Evolutionary conservation across 2,113 vertebrate genomes (phyloP), one percentile per base, ranked within the genome.

Genomic region (Prinia subflava): DNA sequence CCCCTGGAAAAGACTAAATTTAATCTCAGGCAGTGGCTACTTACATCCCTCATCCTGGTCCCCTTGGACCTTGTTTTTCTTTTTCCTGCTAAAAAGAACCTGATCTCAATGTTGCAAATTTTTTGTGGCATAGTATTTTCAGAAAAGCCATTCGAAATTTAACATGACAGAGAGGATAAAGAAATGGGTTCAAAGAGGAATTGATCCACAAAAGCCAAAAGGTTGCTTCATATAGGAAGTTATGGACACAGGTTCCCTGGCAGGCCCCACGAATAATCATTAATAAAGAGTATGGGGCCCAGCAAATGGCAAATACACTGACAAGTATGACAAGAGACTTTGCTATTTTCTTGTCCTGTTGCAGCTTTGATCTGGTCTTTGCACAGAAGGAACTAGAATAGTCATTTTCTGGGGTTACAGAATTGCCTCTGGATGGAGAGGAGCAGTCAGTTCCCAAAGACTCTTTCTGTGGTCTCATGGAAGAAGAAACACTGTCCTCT

Each of bases 151-250:
- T 98, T 79, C 97, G 96, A 95, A 99, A 99, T 82, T 90, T 97
- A 55, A 95, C 97, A 96, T 99, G 99, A 92, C 99, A 99, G 55
- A 99, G 95, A 8, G 99, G 97, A 78, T 99, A 99, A 35, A 99
- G 97, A 96, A 99, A 97, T 25, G 98, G 98, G 74, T 99, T 99
- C 63, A 99, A 69, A 67, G 97, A 97, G 4, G 98, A 99, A 97
- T 99, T 99, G 83, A 98, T 69, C 98, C 98, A 99, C 92, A 99
- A 97, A 94, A 99, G 98, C 98, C 99, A 99, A 98, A 99, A 99
- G 33, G 98, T 97, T 94, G 98, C 92, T 91, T 98, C 97, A 55
- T 99, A 99, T 96, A 97, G 93, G 55, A 95, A 95, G 20, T 94
- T 50, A 50, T 22, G 83, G 89, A 87, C 2, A 2, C 76, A 91